A percentile compares a stretch with the other conserved stretches of the same genome.
These are phyloP conservation scores for Chunga burmeisteri DNA, from an alignment of 2,113 vertebrate species.

Conservation along the genomic window DNA sequence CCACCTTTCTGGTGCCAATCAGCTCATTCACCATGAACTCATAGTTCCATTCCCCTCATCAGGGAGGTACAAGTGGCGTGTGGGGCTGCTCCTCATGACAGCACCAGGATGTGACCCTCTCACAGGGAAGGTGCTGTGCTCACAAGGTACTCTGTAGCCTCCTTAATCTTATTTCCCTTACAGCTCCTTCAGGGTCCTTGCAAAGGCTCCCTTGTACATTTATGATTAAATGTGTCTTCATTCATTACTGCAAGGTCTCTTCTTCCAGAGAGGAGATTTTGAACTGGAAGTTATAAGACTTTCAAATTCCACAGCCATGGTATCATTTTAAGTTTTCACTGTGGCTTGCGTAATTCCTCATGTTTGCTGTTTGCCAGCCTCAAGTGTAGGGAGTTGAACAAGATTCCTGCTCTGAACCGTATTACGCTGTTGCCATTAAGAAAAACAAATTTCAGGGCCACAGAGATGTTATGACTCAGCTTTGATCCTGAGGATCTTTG, in stretches of 20 bases:
- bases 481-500: background rate
- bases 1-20: background rate
- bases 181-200: background rate
- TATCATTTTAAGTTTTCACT: background rate
- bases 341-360: background rate
- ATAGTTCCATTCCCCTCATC: background rate
- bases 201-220: background rate
- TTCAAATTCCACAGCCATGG: background rate
- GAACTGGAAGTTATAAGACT: background rate
- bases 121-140: accelerated
- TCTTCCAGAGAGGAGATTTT: background rate
- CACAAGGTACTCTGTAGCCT: background rate
- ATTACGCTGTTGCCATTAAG: constrained; percentile 19
- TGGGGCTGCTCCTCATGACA: accelerated
- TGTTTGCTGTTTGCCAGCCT: constrained; percentile 5
- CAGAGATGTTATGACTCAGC: constrained; percentile 40
- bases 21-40: background rate
- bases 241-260: background rate
- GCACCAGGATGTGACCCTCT: background rate
- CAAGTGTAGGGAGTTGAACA: background rate
- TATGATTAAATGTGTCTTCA: background rate
- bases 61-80: background rate
- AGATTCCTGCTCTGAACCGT: background rate
- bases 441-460: constrained; percentile 40
- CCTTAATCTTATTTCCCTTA: background rate